Evolutionary conservation across 2,113 vertebrate genomes (phyloP).

Genomic region (Hyla sarda): DNA sequence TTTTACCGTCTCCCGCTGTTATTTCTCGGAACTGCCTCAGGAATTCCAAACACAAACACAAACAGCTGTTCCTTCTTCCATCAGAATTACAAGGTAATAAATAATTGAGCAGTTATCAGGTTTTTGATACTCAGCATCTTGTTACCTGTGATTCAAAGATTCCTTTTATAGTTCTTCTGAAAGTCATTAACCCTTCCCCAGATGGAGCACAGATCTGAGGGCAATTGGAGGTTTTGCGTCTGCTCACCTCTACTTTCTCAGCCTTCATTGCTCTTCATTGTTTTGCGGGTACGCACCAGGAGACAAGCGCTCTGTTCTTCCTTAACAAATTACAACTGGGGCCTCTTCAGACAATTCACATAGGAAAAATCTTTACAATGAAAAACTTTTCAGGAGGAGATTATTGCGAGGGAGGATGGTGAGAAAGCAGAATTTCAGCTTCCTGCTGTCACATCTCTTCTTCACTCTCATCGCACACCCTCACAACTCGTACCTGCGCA

Average conservation of each 20-base stretch:
- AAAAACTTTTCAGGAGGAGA: slow-evolving; percentile 26
- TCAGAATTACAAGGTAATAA: slow-evolving; percentile 55
- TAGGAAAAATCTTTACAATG: slow-evolving; percentile 10
- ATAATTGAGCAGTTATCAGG: slow-evolving; percentile 57
- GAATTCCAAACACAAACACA: slow-evolving; percentile 56
- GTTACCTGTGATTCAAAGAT: slow-evolving; percentile 40
- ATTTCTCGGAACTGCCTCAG: slow-evolving; percentile 36
- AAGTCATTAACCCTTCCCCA: slow-evolving; percentile 37
- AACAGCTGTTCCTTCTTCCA: slow-evolving; percentile 48
- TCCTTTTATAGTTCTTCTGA: slow-evolving; percentile 14
- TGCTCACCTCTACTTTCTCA: neutral
- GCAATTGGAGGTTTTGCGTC: neutral
- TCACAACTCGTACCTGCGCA: slow-evolving; percentile 16
- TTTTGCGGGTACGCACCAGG: neutral
- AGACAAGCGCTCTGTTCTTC: neutral
- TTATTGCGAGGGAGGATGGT: neutral
- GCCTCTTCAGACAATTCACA: slow-evolving; percentile 16
- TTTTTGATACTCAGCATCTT: slow-evolving; percentile 55
- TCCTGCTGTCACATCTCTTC: slow-evolving; percentile 43
- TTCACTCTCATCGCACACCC: slow-evolving; percentile 42
- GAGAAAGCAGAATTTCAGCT: slow-evolving; percentile 13
- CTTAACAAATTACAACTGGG: slow-evolving; percentile 6
- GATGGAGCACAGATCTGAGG: neutral
- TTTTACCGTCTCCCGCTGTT: slow-evolving; percentile 41
- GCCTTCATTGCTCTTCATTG: neutral